phyloP scores from a whole-genome alignment of 2,113 vertebrate species.

The Cranoglanis bouderius region DNA sequence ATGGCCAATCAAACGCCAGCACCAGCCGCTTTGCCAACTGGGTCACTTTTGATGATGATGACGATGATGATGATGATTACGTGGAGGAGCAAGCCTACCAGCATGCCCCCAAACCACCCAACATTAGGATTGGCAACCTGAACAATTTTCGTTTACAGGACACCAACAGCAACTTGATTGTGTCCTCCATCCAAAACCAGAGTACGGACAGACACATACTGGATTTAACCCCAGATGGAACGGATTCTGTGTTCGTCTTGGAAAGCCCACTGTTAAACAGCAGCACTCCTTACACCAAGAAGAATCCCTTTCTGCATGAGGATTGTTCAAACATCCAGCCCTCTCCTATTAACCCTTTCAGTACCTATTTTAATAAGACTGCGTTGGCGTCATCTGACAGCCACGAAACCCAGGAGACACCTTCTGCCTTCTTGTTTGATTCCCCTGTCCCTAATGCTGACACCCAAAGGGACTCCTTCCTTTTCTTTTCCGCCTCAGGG shows the following conservation, averaged over 20 bases:
- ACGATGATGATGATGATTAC: conserved; percentile 77
- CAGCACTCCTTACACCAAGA: conserved; percentile 72
- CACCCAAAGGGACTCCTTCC: conserved; percentile 75
- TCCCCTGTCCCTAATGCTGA: conserved; percentile 67
- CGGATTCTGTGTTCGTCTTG: conserved; percentile 72
- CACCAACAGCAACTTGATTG: conserved; percentile 61
- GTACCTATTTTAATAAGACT: conserved; percentile 80
- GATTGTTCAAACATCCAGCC: conserved; percentile 80
- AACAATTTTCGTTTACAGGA: conserved; percentile 46
- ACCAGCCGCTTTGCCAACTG: conserved; percentile 80
- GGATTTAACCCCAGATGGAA: conserved; percentile 77
- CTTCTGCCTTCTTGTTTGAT: conserved; percentile 58
- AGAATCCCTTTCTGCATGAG: conserved; percentile 85
- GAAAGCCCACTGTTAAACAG: conserved; percentile 66
- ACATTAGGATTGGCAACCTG: conserved; percentile 62
- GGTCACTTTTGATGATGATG: conserved; percentile 89
- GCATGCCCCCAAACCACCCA: conserved; percentile 63
- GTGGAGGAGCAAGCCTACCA: conserved; percentile 67
- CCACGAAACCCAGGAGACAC: conserved; percentile 25
- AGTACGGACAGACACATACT: conserved; percentile 72
- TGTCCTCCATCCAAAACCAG: conserved; percentile 71
- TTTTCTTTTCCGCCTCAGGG: conserved; percentile 70
- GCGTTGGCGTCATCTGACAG: conserved; percentile 55
- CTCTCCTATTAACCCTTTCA: conserved; percentile 88
- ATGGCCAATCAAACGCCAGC: conserved; percentile 69